These are phyloP conservation scores for Lophura nycthemera DNA, from an alignment of 2,113 vertebrate genomes.

Conservation along the genomic window DNA sequence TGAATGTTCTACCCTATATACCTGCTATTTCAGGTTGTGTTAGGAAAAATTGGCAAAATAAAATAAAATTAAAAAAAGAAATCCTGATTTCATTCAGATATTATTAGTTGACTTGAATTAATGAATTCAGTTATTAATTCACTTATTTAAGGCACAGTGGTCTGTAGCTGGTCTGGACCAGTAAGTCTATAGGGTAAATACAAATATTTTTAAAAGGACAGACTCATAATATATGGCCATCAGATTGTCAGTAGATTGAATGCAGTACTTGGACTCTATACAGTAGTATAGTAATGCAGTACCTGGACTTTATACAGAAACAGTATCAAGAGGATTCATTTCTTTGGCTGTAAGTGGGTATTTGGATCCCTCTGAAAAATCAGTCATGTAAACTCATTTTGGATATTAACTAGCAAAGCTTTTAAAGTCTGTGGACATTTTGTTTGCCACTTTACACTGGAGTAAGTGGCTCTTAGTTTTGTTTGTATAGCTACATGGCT, in stretches of 20 bases:
- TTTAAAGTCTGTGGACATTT: background rate
- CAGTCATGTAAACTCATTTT: background rate
- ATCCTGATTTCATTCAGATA: background rate
- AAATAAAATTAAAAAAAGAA: background rate
- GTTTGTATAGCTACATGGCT: background rate
- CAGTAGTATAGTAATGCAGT: background rate
- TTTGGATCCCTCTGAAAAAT: background rate
- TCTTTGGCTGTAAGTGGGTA: background rate
- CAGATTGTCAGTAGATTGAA: background rate
- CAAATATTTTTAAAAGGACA: background rate
- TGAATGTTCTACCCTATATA: background rate
- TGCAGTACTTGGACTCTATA: background rate
- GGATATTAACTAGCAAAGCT: background rate
- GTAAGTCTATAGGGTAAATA: background rate
- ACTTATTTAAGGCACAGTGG: background rate
- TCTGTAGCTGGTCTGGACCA: background rate
- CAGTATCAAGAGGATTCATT: background rate
- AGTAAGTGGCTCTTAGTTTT: background rate
- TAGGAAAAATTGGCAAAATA: background rate
- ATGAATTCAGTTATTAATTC: background rate
- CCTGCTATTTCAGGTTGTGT: background rate
- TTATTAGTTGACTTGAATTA: background rate
- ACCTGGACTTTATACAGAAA: background rate
- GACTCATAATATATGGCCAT: background rate
- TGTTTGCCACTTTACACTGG: background rate